Base-by-base conservation (phyloP, 2,888 invertebrate species). In the Mermis nigrescens region DNA sequence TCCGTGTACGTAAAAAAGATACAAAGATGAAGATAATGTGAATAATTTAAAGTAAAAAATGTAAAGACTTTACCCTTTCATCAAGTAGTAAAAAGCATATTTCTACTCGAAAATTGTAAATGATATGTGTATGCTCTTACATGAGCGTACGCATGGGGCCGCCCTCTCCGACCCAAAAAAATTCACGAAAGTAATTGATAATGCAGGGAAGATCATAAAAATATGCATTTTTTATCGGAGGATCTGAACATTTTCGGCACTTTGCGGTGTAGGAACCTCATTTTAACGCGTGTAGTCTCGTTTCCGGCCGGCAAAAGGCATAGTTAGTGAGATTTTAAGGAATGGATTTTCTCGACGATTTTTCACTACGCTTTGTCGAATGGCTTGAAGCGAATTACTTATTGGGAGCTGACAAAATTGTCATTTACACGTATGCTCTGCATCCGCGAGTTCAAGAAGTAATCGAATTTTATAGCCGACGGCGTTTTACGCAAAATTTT, bases 381-480 rank as follows among this genome's bases (percentile, higher is more conserved):
- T 94, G 92, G 92, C 84, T 92, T 67, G 91, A 92, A 73, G 77
- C 89, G 63, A 77, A 91, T 32, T 81, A 81, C 31, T 77, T 88
- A 45, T 78, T 92, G 55, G 92, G 53, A 28, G 55, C 59, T 29
- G 55, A 88, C 69, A 88, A 88, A 72, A 82, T 91, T 32, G 89
- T 84, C 76, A 83, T 92, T 70, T 92, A 91, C 74, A 83, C 88
- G 70, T 78, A 88, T 61, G 76, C 75, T 60, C 74, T 90, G n/a
- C 90, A 91, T 73, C 85, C 87, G 0, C 89, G 90, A 72, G 87
- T 91, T 31, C 83, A 83, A 46, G 88, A 87, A 74, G 86, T 82
- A 31, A 69, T 84, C 57, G 67, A 78, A 46, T 76, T 79, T 65
- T 83, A 83, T 71, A 75, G 76, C 60, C 72, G 72, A 58, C 68